These are phyloP conservation scores for Cephonodes hylas DNA, from an alignment of 2,888 invertebrate genomes.

Conservation along the genomic window DNA sequence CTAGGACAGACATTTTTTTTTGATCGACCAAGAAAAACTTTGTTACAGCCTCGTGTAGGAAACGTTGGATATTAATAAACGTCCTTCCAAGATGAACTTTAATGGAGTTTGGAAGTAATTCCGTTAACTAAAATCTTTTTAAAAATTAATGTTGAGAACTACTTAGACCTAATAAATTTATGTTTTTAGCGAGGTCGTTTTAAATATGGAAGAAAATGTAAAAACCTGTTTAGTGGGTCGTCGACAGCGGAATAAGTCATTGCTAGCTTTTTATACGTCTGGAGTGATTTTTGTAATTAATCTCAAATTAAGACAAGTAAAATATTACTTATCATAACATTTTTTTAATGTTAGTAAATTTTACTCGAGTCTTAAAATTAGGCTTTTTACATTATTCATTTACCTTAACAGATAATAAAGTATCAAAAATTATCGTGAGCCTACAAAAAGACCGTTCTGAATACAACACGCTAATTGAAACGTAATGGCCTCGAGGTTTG, in stretches of 20 bases:
- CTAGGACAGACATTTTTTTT: not conserved
- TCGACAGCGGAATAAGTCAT: not conserved
- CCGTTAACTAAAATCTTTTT: constrained; percentile 22
- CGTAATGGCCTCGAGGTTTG: too few relatives aligned
- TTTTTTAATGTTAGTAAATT: too few relatives aligned
- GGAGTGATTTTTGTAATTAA: not conserved
- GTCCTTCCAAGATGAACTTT: not conserved
- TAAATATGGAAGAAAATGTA: not conserved
- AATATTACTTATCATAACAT: too few relatives aligned
- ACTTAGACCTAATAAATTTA: not conserved
- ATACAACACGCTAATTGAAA: not conserved
- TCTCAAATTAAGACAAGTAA: not conserved
- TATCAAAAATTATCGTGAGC: not conserved
- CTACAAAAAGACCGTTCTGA: not conserved
- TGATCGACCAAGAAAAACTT: not conserved
- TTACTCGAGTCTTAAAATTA: too few relatives aligned
- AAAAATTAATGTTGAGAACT: not conserved
- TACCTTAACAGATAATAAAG: not conserved
- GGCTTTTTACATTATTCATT: too few relatives aligned
- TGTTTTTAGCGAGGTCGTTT: not conserved
- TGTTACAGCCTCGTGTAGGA: not conserved
- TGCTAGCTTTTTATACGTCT: not conserved
- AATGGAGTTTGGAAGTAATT: constrained; percentile 18
- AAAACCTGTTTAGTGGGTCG: not conserved
- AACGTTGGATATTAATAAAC: not conserved